These are phyloP conservation scores for Protobothrops flavoviridis DNA, from an alignment of 2,113 vertebrate species.

Conservation along the genomic window DNA sequence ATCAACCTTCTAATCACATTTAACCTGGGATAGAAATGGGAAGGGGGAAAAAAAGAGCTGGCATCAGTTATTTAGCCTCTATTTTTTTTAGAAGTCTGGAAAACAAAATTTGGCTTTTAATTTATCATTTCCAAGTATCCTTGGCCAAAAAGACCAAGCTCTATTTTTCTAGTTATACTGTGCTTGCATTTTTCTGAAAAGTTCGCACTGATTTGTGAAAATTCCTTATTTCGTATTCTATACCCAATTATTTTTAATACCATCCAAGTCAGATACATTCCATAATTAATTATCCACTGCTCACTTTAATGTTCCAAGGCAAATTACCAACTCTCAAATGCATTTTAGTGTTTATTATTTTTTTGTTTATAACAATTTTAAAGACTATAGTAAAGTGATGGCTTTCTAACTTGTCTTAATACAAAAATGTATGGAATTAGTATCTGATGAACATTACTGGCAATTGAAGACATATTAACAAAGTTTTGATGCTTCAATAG, in stretches of 20 bases:
- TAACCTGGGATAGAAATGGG: conserved; percentile 71
- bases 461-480: neutral
- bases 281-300: neutral
- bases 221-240: neutral
- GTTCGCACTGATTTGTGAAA: neutral
- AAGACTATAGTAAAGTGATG: conserved; percentile 30
- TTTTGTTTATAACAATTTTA: neutral
- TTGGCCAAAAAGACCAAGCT: neutral
- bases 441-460: conserved; percentile 4
- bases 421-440: neutral
- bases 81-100: neutral
- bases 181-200: neutral
- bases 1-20: conserved; percentile 83
- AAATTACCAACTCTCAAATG: neutral
- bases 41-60: neutral
- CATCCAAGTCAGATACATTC: neutral
- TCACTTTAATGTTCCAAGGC: neutral
- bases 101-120: neutral
- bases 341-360: neutral
- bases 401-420: neutral
- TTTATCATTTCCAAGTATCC: neutral
- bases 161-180: neutral
- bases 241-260: neutral
- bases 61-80: neutral
- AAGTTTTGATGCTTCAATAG: neutral